Base-by-base conservation (phyloP, 1,140 invertebrate species). In the Adelges cooleyi region DNA sequence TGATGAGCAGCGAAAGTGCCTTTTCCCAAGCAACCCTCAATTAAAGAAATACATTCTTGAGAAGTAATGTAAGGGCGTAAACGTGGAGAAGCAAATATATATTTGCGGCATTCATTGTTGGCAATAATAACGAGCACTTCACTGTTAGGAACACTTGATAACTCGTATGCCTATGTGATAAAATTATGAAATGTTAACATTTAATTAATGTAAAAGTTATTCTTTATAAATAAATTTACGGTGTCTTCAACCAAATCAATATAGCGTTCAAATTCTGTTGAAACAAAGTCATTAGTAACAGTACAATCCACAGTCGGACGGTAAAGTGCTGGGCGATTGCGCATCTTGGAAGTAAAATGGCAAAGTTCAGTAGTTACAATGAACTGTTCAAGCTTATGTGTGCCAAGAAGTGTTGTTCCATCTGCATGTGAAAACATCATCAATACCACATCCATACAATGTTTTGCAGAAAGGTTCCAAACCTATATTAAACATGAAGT, bases 281-380 rank as follows among this genome's bases (percentile, higher is more conserved):
- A 62, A 48, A 62, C 27, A 48, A 62, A 62, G 33, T 62, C 56
- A 46, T 62, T 62, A 20, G 56, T 42, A 3, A 62, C 56, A 48
- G 56, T 62, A 25, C 56, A 62, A 13, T 62, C 56, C 33, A 62
- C 18, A 62, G 42, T 25, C 44, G 56, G 56, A 48, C 56, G 56
- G 13, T 62, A 62, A 22, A 62, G 25, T 2, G 56, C 40, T 8
- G 56, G 56, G 15, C 56, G 56, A 62, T 62, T 62, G 27, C 42
- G 27, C 40, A 62, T 62, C 25, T 27, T 62, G 0, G 56, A 62
- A 48, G 56, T 22, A 3, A 62, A 62, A 46, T 25, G 42, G 44
- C 56, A 62, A 46, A 62, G 56, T 33, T 62, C 56, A 33, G 56
- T 62, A 20, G 56, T 62, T 42, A 62, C 56, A 33, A 62, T 62